These are phyloP conservation scores for Mythimna impura DNA, from an alignment of 2,888 invertebrate genomes.

Conservation along the genomic window DNA sequence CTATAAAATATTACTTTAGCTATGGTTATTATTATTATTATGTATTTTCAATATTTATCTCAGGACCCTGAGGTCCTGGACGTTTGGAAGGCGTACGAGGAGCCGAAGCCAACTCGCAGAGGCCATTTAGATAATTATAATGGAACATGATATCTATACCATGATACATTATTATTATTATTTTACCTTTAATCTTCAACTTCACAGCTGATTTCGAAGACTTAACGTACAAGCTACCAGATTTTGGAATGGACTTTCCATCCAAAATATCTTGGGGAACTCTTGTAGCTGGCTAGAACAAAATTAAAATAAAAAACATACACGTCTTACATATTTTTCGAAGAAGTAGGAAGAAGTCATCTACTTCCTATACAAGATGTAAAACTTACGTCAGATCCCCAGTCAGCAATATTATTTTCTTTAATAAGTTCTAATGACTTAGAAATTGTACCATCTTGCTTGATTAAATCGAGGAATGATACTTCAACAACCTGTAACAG, in stretches of 20 bases:
- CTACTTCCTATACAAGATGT: background rate
- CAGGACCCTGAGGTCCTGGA: no score
- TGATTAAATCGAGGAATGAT: constrained; percentile 93
- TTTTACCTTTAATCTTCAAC: constrained; percentile 85
- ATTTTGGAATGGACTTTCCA: constrained; percentile 89
- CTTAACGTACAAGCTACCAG: constrained; percentile 91
- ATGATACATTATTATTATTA: no score
- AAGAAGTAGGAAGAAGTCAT: background rate
- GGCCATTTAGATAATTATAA: no score
- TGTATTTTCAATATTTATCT: no score
- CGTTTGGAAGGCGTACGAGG: no score
- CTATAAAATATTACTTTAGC: no score
- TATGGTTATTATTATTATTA: no score
- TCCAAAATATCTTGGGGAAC: constrained; percentile 90
- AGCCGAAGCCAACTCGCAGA: no score
- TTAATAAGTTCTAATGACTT: constrained; percentile 92
- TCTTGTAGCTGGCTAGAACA: constrained; percentile 83
- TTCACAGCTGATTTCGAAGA: constrained; percentile 82
- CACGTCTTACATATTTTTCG: background rate
- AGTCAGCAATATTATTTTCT: constrained; percentile 94
- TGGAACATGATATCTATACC: no score
- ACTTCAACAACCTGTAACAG: constrained; percentile 92
- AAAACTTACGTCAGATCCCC: constrained; percentile 95
- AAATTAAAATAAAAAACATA: background rate
- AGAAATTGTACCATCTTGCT: constrained; percentile 90